These are phyloP conservation scores for Apis dorsata DNA, from an alignment of 1,140 invertebrate genomes.

Conservation along the genomic window DNA sequence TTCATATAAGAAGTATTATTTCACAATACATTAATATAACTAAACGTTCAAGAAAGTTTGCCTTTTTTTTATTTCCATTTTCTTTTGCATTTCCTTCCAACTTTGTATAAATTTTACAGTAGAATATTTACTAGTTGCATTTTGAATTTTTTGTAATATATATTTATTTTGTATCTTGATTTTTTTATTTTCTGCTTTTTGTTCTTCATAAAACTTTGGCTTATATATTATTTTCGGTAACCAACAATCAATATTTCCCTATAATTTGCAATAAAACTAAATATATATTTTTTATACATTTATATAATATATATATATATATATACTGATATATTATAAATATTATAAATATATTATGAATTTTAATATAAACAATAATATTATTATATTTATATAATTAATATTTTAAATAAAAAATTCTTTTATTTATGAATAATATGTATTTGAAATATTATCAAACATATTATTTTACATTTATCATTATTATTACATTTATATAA, in stretches of 20 bases:
- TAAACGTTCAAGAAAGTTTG: not conserved
- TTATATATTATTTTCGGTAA: conserved; percentile 43
- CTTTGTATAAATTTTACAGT: conserved; percentile 49
- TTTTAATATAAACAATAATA: not conserved
- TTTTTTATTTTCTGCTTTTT: conserved; percentile 30
- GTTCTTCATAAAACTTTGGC: conserved; percentile 26
- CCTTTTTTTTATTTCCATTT: not conserved
- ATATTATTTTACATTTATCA: too few species aligned
- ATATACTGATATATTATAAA: not conserved
- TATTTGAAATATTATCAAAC: not conserved
- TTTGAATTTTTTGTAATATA: conserved; percentile 57
- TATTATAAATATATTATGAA: not conserved
- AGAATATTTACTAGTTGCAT: conserved; percentile 56
- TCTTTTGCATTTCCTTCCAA: conserved; percentile 59
- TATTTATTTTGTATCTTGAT: conserved; percentile 61
- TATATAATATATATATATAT: not conserved
- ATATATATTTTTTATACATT: not conserved
- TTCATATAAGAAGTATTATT: not conserved
- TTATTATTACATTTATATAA: too few species aligned
- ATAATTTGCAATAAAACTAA: conserved; percentile 11
- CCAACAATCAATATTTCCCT: conserved; percentile 73
- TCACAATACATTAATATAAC: not conserved
- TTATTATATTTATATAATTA: not conserved
- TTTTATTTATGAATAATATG: not conserved
- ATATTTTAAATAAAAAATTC: not conserved